Evolutionary conservation across 2,888 invertebrate genomes (phyloP).

Genomic region (Exocentrus adspersus): DNA sequence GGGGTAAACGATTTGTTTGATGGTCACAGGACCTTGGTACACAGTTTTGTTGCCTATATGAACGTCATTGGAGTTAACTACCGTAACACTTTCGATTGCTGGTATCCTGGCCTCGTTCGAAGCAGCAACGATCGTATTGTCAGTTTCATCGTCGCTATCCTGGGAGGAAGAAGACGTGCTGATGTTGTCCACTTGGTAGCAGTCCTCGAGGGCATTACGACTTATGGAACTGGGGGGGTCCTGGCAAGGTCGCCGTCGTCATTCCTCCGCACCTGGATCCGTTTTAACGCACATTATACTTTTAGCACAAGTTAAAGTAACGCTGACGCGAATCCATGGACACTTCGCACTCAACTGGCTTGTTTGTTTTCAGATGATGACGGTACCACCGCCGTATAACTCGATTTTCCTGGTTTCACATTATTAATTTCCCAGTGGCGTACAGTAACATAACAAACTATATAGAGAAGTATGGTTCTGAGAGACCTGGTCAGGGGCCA

Average conservation of each 20-base stretch:
- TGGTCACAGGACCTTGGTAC: slow-evolving; percentile 81
- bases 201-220: not conserved
- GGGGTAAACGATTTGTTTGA: slow-evolving; percentile 75
- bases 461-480: no score
- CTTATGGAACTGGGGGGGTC: not conserved
- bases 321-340: slow-evolving; percentile 13
- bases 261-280: slow-evolving; percentile 14
- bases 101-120: not conserved
- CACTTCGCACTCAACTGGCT: slow-evolving; percentile 19
- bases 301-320: no score
- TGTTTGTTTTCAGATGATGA: slow-evolving; percentile 15
- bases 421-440: slow-evolving; percentile 10
- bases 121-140: slow-evolving; percentile 29
- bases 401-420: slow-evolving; percentile 8
- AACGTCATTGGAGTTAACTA: slow-evolving; percentile 76
- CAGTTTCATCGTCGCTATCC: slow-evolving; percentile 20
- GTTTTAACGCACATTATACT: not conserved
- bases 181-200: slow-evolving; percentile 31
- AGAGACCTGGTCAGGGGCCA: no score
- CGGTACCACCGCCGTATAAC: slow-evolving; percentile 1
- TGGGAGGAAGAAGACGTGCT: slow-evolving; percentile 22
- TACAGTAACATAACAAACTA: not conserved
- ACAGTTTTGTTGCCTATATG: slow-evolving; percentile 81
- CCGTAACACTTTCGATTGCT: slow-evolving; percentile 70
- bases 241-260: slow-evolving; percentile 20